Conservation (phyloP, 2,888 invertebrate genomes). For the Eulithis prunata region DNA sequence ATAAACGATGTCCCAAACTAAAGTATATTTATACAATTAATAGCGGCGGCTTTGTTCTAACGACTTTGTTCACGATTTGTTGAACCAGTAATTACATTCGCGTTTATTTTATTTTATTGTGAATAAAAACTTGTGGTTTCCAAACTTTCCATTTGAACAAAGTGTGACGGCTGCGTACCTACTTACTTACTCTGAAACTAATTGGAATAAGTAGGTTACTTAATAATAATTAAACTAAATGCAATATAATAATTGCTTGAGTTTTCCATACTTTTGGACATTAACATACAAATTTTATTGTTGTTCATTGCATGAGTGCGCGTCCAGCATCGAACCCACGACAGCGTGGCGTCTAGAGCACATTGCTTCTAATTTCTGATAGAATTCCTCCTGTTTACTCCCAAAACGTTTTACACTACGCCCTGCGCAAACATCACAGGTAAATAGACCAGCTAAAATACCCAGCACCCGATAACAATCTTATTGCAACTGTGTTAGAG, state of each 20-base stretch:
- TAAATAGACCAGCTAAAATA: constrained; percentile 52
- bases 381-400: constrained; percentile 56
- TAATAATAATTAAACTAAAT: too few relatives aligned
- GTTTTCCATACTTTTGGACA: too few relatives aligned
- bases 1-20: constrained; percentile 10
- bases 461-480: constrained; percentile 17
- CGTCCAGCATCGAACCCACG: constrained; percentile 24
- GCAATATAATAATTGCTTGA: too few relatives aligned
- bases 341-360: constrained; percentile 17
- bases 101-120: constrained; percentile 2
- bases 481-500: constrained; percentile 40
- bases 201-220: too few relatives aligned
- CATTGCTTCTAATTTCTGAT: constrained; percentile 52
- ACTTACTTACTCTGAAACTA: too few relatives aligned
- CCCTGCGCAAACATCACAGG: constrained; percentile 59
- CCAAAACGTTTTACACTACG: constrained; percentile 42
- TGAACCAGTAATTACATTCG: constrained; percentile 1
- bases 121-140: constrained; percentile 1
- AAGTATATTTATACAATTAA: constrained; percentile 15
- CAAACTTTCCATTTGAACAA: constrained; percentile 5
- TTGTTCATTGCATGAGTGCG: not conserved
- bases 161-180: not conserved
- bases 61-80: constrained; percentile 17
- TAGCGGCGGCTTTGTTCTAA: constrained; percentile 8
- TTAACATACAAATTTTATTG: too few relatives aligned